Conservation (phyloP, 2,888 invertebrate genomes). For the Schizaphis graminum region DNA sequence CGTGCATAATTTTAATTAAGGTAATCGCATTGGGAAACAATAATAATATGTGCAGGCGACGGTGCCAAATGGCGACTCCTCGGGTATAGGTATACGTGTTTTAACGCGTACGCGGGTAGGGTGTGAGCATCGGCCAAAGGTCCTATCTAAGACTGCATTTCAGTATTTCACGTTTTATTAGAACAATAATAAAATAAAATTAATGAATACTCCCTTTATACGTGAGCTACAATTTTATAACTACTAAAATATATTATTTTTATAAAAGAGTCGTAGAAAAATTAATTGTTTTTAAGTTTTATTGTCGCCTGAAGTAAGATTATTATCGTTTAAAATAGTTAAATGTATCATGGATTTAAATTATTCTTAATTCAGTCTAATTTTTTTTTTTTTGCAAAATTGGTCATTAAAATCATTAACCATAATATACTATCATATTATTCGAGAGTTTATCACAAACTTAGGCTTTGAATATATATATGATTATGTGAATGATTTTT, state of each 20-base stretch:
- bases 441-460: neutral
- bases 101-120: neutral
- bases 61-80: conserved; percentile 29
- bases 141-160: neutral
- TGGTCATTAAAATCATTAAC: neutral
- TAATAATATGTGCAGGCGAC: conserved; percentile 30
- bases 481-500: neutral
- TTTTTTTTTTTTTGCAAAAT: neutral
- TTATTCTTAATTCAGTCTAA: neutral
- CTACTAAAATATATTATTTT: too few relatives aligned
- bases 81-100: neutral
- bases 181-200: neutral
- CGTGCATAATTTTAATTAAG: conserved; percentile 60
- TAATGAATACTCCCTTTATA: neutral
- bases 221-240: neutral
- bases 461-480: neutral
- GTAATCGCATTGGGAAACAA: conserved; percentile 53
- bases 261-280: neutral
- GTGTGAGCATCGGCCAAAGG: neutral
- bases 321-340: too few relatives aligned
- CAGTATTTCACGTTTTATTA: neutral
- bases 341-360: too few relatives aligned
- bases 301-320: neutral
- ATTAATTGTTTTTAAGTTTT: neutral
- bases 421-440: neutral